Conservation (phyloP, 2,113 vertebrate genomes). For the Agelaius phoeniceus region DNA sequence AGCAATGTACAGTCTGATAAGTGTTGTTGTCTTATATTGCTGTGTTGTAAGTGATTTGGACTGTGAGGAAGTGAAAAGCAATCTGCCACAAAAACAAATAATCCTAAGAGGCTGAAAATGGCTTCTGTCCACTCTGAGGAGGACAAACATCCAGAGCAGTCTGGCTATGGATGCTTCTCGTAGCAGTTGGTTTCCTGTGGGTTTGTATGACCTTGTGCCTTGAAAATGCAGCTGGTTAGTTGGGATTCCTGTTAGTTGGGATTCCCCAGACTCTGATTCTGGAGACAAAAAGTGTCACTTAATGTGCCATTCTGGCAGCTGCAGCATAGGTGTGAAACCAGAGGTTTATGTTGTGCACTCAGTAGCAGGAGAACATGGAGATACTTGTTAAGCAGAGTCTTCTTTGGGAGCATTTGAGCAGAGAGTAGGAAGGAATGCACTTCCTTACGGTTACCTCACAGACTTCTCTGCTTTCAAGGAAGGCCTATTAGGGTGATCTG, state of each 20-base stretch:
- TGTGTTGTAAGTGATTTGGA: neutral
- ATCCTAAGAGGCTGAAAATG: neutral
- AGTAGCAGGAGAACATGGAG: neutral
- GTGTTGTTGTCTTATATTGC: neutral
- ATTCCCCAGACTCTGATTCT: neutral
- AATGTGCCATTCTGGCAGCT: neutral
- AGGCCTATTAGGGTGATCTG: neutral
- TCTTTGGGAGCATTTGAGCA: neutral
- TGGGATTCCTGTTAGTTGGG: neutral
- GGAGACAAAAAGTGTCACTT: neutral
- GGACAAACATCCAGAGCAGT: neutral
- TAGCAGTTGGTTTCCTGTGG: neutral
- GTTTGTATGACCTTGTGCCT: neutral
- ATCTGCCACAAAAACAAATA: neutral
- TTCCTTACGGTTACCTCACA: neutral
- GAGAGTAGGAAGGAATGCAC: neutral
- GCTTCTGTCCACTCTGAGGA: neutral
- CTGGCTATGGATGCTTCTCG: fast-evolving
- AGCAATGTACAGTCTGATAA: neutral
- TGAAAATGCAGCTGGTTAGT: neutral
- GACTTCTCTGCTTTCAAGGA: neutral
- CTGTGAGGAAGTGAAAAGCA: neutral
- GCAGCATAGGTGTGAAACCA: neutral
- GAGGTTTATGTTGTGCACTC: neutral
- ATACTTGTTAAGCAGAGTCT: neutral